A percentile compares a stretch with the other conserved stretches of the same genome.
Conservation (phyloP, 2,797 vertebrate genomes). For the Catostomus latipinnis region DNA sequence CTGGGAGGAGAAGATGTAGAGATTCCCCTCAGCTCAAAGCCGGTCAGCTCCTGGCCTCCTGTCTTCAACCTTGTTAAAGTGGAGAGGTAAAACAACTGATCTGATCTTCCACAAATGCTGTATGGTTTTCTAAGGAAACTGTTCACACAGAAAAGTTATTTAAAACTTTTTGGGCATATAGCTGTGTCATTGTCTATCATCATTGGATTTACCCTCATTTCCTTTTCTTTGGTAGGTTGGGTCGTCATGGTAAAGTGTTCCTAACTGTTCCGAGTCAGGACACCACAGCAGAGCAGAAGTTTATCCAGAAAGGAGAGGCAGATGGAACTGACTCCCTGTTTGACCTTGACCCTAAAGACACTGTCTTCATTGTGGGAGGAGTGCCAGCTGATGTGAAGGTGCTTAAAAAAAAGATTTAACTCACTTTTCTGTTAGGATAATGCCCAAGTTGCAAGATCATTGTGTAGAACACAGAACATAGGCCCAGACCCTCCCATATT, state of each 20-base stretch:
- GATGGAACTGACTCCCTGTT: slow-evolving; percentile 86
- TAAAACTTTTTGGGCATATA: background rate
- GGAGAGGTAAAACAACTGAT: slow-evolving; percentile 83
- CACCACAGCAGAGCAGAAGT: slow-evolving; percentile 92
- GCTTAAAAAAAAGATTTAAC: background rate
- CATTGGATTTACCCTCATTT: slow-evolving; percentile 18
- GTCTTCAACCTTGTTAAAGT: slow-evolving; percentile 95
- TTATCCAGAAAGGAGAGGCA: slow-evolving; percentile 93
- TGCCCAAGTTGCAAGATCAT: background rate
- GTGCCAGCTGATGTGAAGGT: slow-evolving; percentile 88
- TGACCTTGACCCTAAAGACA: slow-evolving; percentile 85
- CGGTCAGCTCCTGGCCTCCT: slow-evolving; percentile 93
- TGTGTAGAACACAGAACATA: background rate
- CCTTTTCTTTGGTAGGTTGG: slow-evolving; percentile 78
- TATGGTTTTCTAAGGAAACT: background rate
- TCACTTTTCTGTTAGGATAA: background rate
- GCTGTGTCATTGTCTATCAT: background rate
- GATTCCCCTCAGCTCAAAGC: slow-evolving; percentile 92
- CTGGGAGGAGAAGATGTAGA: slow-evolving; percentile 90
- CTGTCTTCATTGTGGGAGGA: slow-evolving; percentile 91
- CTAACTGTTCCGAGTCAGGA: slow-evolving; percentile 92
- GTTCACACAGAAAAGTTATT: background rate
- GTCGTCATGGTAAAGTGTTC: slow-evolving; percentile 93
- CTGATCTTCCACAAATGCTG: background rate
- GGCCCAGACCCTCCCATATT: background rate